Conservation (phyloP, 2,113 vertebrate species). For the Heterotis niloticus region DNA sequence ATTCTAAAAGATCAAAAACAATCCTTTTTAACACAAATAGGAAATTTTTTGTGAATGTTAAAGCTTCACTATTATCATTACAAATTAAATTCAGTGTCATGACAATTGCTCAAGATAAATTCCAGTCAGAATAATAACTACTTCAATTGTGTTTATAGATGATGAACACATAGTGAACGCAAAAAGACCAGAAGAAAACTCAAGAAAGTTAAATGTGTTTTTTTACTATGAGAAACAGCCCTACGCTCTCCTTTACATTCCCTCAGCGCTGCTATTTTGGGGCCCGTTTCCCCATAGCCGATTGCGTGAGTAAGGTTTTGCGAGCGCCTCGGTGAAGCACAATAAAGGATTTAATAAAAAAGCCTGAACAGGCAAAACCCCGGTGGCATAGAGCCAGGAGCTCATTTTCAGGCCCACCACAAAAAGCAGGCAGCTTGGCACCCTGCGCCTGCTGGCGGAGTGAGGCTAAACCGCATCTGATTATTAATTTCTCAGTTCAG, state of each 20-base stretch:
- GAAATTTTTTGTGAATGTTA: too few relatives aligned
- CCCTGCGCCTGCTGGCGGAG: constrained; percentile 57
- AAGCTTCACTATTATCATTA: too few relatives aligned
- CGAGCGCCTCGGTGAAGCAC: constrained; percentile 16
- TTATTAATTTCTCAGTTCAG: constrained; percentile 71
- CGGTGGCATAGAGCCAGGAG: constrained; percentile 17
- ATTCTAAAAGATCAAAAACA: too few relatives aligned
- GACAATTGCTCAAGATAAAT: background rate
- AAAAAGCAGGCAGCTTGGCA: constrained; percentile 53
- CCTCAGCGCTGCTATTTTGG: background rate
- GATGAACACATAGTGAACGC: background rate
- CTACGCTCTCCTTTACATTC: background rate
- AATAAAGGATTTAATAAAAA: constrained; percentile 52
- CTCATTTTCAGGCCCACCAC: constrained; percentile 49
- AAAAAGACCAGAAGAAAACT: background rate
- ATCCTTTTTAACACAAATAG: too few relatives aligned
- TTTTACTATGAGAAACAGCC: background rate
- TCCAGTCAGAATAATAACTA: background rate
- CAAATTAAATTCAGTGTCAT: background rate
- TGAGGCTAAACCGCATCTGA: constrained; percentile 59
- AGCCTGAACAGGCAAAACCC: constrained; percentile 27
- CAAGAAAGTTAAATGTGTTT: background rate
- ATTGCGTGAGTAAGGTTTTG: constrained; percentile 25
- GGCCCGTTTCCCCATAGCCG: constrained; percentile 11
- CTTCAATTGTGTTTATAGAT: background rate